Conservation (phyloP, 2,113 vertebrate genomes). For the Theristicus caerulescens region DNA sequence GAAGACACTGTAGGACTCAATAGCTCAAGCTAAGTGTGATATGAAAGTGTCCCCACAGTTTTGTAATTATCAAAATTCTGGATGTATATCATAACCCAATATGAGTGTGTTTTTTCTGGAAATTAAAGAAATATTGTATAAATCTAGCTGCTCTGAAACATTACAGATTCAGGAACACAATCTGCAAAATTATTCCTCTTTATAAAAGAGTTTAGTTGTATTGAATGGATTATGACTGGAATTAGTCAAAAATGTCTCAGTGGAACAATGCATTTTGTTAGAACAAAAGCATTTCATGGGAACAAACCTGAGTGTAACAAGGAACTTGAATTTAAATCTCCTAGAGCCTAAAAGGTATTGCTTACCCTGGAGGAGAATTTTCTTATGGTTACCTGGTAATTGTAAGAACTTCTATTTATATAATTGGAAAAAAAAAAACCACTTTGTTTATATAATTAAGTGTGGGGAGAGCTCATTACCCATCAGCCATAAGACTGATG, state of each 20-base stretch:
- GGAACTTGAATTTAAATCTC: not conserved
- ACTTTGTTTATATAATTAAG: not conserved
- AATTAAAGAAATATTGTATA: not conserved
- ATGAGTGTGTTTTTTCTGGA: not conserved
- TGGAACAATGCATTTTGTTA: not conserved
- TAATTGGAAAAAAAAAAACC: not conserved
- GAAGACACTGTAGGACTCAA: not conserved
- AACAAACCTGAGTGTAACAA: not conserved
- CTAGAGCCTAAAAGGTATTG: not conserved
- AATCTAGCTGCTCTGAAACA: not conserved
- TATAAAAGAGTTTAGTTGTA: not conserved
- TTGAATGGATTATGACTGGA: not conserved
- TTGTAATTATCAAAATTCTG: not conserved
- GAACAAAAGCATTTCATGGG: not conserved
- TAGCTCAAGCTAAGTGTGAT: not conserved
- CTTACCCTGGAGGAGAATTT: not conserved
- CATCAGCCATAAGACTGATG: not conserved
- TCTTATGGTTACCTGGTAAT: not conserved
- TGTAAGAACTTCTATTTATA: not conserved
- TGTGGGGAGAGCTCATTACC: not conserved
- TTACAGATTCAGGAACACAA: not conserved
- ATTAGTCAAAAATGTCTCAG: constrained; percentile 1
- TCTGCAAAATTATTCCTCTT: not conserved
- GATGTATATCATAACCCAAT: not conserved
- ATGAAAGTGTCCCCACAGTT: not conserved